These are phyloP conservation scores for Chondrosia reniformis DNA, from an alignment of 37 sponge, comb jelly and placozoan species.

Conservation along the genomic window DNA sequence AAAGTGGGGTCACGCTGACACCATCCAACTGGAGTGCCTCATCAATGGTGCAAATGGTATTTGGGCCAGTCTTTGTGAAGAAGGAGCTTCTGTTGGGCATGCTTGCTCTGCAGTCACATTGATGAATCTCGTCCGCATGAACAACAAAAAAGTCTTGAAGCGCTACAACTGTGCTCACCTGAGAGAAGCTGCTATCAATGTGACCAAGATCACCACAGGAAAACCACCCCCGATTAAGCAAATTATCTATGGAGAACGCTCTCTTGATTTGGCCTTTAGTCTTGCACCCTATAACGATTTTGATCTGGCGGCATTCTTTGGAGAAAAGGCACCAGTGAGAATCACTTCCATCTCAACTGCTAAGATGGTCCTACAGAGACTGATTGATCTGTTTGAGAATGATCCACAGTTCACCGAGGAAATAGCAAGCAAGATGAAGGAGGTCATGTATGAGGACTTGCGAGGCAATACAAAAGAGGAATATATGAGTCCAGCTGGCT, in stretches of 20 bases:
- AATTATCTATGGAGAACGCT: slow-evolving; percentile 38
- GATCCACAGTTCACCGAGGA: slow-evolving; percentile 35
- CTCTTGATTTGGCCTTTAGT: slow-evolving; percentile 36
- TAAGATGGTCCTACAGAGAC: slow-evolving; percentile 20
- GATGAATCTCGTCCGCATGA: slow-evolving; percentile 44
- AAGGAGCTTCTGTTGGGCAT: slow-evolving; percentile 49
- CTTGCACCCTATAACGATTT: slow-evolving; percentile 9
- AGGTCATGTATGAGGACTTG: slow-evolving; percentile 27
- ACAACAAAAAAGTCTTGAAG: slow-evolving; percentile 32
- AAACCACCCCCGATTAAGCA: slow-evolving; percentile 24
- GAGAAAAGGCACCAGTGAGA: slow-evolving; percentile 21
- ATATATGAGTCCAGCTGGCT: slow-evolving; percentile 37
- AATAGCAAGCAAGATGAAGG: slow-evolving; percentile 23
- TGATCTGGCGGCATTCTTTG: slow-evolving; percentile 31
- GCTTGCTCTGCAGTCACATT: slow-evolving; percentile 39
- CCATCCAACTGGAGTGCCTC: slow-evolving; percentile 25
- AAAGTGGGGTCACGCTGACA: slow-evolving; percentile 32
- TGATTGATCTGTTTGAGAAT: slow-evolving; percentile 24
- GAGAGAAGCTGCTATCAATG: slow-evolving; percentile 35
- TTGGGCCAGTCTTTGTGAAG: slow-evolving; percentile 45
- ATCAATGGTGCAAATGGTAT: slow-evolving; percentile 39
- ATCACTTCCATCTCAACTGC: slow-evolving; percentile 36
- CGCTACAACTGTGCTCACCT: slow-evolving; percentile 28
- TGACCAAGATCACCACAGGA: slow-evolving; percentile 36
- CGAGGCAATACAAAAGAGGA: slow-evolving; percentile 34